Evolutionary conservation across 92 coral and sea anemone genomes (phyloP).

Genomic region (Micromussa lordhowensis): DNA sequence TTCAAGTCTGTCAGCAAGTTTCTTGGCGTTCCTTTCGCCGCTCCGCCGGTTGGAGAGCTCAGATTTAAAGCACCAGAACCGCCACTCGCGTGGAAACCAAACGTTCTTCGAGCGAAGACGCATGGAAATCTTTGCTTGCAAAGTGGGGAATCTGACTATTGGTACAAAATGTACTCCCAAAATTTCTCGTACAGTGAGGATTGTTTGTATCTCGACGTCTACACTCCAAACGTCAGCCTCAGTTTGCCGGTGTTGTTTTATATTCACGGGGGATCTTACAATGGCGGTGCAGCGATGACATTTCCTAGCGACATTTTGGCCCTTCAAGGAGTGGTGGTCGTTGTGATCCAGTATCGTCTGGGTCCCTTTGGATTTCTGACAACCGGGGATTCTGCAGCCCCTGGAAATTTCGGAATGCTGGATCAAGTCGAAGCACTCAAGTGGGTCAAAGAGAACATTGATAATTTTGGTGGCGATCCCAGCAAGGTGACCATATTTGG

Average conservation of each 20-base stretch:
- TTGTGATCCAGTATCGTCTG: conserved; percentile 60
- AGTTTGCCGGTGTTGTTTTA: conserved; percentile 55
- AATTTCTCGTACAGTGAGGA: conserved; percentile 33
- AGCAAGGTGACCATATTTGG: conserved; percentile 80
- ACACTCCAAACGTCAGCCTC: conserved; percentile 19
- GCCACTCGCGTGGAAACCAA: conserved; percentile 52
- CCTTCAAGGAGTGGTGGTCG: conserved; percentile 59
- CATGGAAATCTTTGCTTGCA: conserved; percentile 71
- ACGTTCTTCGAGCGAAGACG: conserved; percentile 32
- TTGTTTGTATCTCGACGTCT: conserved; percentile 60
- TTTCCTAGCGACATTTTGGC: conserved; percentile 58
- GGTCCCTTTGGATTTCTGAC: conserved; percentile 55
- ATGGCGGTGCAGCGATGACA: conserved; percentile 33
- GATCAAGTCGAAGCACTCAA: conserved; percentile 82
- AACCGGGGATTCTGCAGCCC: conserved; percentile 61
- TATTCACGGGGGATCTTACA: conserved; percentile 62
- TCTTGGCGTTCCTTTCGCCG: conserved; percentile 67
- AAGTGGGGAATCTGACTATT: not conserved
- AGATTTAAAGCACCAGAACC: conserved; percentile 61
- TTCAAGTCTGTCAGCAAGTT: conserved; percentile 44
- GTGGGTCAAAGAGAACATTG: conserved; percentile 74
- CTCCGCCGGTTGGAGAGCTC: conserved; percentile 57
- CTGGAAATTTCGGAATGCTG: conserved; percentile 78
- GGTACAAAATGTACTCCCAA: not conserved
- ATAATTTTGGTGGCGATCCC: conserved; percentile 76